phyloP scores from a whole-genome alignment of 2,888 invertebrate species.

The Microctonus aethiopoides region DNA sequence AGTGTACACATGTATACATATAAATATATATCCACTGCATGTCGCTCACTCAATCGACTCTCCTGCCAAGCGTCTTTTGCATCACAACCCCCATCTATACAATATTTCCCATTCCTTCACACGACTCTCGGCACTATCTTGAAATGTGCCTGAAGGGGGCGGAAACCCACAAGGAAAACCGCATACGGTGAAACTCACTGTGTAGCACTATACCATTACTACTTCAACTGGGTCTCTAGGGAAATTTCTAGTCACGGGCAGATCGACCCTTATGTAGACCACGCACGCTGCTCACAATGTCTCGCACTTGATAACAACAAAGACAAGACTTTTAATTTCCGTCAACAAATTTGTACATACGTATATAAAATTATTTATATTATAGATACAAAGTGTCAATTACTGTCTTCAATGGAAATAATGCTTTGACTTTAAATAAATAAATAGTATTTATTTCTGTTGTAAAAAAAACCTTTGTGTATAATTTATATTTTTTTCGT shows the following conservation, averaged over 20 bases:
- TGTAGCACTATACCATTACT: neutral
- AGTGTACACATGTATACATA: too few relatives aligned
- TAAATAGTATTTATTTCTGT: neutral
- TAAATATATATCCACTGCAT: constrained; percentile 9
- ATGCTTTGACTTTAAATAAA: too few relatives aligned
- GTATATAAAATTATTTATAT: neutral
- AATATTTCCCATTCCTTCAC: neutral
- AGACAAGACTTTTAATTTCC: constrained; percentile 30
- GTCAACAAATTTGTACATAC: constrained; percentile 16
- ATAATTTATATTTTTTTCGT: neutral
- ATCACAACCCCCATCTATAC: neutral
- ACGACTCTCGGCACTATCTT: neutral
- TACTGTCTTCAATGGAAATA: neutral
- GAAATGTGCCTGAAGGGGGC: neutral
- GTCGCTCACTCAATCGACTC: constrained; percentile 19
- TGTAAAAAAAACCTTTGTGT: neutral
- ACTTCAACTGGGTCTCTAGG: constrained; percentile 45
- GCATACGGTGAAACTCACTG: neutral
- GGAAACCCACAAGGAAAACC: constrained; percentile 8
- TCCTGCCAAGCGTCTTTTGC: neutral
- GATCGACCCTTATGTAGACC: constrained; percentile 34
- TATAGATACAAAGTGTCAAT: neutral
- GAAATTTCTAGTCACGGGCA: constrained; percentile 53
- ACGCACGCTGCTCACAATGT: constrained; percentile 11
- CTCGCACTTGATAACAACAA: constrained; percentile 30